Percentiles rank a stretch among this genome's conserved stretches.
Evolutionary conservation across 2,113 vertebrate genomes (phyloP).

Genomic region (Oenanthe oenanthe): DNA sequence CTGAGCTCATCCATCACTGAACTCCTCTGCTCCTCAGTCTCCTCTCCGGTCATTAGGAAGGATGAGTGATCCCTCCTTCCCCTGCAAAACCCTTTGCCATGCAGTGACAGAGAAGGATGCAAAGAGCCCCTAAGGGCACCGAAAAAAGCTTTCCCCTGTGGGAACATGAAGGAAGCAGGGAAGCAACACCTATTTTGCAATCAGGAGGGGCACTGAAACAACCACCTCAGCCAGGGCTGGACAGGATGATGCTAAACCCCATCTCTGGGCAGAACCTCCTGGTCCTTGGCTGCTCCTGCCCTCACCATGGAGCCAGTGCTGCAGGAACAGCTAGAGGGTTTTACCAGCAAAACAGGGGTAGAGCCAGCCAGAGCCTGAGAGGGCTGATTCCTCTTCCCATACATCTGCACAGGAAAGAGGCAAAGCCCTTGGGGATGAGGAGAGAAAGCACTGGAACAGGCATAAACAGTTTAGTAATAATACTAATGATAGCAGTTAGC

Average conservation of each 20-base stretch:
- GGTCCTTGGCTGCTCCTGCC: neutral
- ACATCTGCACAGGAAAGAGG: conserved; percentile 25
- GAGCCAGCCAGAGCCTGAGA: neutral
- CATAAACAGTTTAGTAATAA: conserved; percentile 62
- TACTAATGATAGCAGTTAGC: conserved; percentile 49
- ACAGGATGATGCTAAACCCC: neutral
- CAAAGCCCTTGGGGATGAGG: conserved; percentile 35
- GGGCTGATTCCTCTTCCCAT: conserved; percentile 9
- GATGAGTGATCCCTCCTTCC: conserved; percentile 3
- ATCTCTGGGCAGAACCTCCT: neutral
- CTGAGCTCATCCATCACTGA: conserved; percentile 44
- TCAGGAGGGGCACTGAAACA: neutral
- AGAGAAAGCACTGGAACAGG: conserved; percentile 57
- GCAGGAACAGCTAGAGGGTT: rapidly evolving
- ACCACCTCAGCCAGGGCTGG: neutral
- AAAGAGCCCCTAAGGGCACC: neutral
- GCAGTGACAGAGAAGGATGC: neutral
- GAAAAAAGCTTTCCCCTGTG: neutral
- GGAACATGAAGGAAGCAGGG: neutral
- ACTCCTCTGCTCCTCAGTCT: neutral
- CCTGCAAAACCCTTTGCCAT: neutral
- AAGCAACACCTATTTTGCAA: neutral
- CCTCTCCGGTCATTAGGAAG: conserved; percentile 35
- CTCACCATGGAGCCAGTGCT: rapidly evolving
- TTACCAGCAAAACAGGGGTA: neutral